Conservation (phyloP, 1,140 invertebrate genomes). For the Sipha flava region DNA sequence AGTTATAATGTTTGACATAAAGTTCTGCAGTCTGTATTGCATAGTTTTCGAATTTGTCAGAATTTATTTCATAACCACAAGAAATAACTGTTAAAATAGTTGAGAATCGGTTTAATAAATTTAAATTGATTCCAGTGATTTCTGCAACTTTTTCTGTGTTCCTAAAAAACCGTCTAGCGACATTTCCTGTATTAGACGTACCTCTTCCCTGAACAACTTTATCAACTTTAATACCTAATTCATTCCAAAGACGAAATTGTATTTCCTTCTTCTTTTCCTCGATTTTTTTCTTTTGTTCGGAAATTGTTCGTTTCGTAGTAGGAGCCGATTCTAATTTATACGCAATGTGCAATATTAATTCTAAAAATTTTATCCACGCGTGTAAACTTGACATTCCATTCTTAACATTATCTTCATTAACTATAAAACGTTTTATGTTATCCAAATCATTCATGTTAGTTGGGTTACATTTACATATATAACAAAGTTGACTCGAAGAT, state of each 20-base stretch:
- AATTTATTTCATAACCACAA: conserved; percentile 39
- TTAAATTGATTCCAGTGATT: conserved; percentile 43
- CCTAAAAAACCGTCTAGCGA: conserved; percentile 41
- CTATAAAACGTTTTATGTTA: not conserved
- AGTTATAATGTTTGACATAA: conserved; percentile 38
- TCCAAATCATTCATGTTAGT: conserved; percentile 34
- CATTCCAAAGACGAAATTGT: conserved; percentile 14
- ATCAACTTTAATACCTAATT: conserved; percentile 36
- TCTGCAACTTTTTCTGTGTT: conserved; percentile 38
- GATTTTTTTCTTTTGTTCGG: conserved; percentile 27
- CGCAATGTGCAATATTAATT: not conserved
- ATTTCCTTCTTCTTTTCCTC: conserved; percentile 24
- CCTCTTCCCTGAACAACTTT: conserved; percentile 37
- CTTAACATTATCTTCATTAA: conserved; percentile 8
- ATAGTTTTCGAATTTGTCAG: conserved; percentile 36
- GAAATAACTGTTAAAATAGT: conserved; percentile 40
- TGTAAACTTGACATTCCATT: conserved; percentile 32
- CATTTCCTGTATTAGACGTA: conserved; percentile 43
- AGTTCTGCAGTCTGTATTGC: conserved; percentile 36
- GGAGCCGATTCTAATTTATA: conserved; percentile 18
- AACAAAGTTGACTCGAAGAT: conserved; percentile 31
- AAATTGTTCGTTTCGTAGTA: conserved; percentile 5
- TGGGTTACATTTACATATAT: conserved; percentile 34
- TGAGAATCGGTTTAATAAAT: conserved; percentile 40
- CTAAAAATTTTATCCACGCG: conserved; percentile 27